Percentiles rank a stretch among this genome's conserved stretches.
phyloP scores from a whole-genome alignment of 2,888 invertebrate species.

The Tribolium freemani region DNA sequence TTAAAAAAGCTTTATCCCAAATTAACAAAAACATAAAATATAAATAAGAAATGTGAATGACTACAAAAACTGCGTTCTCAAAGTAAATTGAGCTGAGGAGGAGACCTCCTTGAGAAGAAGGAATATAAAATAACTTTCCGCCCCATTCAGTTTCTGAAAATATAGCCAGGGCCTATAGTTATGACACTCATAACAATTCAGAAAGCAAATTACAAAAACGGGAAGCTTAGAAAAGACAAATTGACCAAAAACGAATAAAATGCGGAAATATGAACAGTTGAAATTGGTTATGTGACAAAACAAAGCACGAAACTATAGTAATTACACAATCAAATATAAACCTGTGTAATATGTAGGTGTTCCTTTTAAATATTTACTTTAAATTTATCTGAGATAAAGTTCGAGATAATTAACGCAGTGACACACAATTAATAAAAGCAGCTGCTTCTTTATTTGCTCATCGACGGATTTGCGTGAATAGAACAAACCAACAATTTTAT shows the following conservation, averaged over 20 bases:
- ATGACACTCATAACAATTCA: not conserved
- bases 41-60: too few relatives aligned
- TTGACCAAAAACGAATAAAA: not conserved
- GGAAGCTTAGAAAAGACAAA: not conserved
- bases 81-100: too few relatives aligned
- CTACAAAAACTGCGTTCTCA: too few relatives aligned
- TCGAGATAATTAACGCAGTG: not conserved
- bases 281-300: not conserved
- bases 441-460: not conserved
- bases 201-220: not conserved
- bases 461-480: not conserved
- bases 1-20: too few relatives aligned
- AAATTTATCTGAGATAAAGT: not conserved
- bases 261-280: not conserved
- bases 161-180: not conserved
- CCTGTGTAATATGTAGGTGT: not conserved
- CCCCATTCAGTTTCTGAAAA: not conserved
- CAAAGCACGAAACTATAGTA: not conserved
- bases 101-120: not conserved
- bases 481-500: not conserved
- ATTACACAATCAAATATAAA: not conserved
- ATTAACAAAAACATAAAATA: too few relatives aligned
- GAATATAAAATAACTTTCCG: not conserved
- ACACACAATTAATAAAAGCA: not conserved
- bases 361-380: not conserved